Evolutionary conservation across 2,113 vertebrate genomes (phyloP).

Genomic region (Kryptolebias marmoratus): DNA sequence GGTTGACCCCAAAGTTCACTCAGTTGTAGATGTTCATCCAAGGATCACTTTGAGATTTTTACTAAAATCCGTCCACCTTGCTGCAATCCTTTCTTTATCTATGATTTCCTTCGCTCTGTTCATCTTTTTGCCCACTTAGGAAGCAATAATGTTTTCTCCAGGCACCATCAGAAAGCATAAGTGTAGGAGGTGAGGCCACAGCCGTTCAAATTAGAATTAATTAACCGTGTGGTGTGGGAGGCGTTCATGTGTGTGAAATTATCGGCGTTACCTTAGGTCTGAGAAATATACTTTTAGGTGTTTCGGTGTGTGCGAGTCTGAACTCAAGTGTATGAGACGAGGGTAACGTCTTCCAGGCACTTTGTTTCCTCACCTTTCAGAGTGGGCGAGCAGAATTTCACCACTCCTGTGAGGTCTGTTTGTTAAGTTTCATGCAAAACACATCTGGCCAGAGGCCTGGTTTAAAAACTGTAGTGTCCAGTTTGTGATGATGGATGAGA

Average conservation of each 20-base stretch:
- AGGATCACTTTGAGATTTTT: too few species aligned
- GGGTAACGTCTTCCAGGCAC: constrained; percentile 16
- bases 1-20: too few species aligned
- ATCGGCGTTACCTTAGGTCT: constrained; percentile 19
- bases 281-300: constrained; percentile 13
- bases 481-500: neutral
- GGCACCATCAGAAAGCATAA: constrained; percentile 52
- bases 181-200: constrained; percentile 74
- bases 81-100: constrained; percentile 10
- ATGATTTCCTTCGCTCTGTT: constrained; percentile 14
- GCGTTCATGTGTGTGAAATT: constrained; percentile 44
- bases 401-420: neutral
- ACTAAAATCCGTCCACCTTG: neutral
- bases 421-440: neutral
- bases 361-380: constrained; percentile 20
- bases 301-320: neutral
- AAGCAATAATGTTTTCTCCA: constrained; percentile 43
- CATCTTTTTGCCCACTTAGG: constrained; percentile 9
- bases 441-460: constrained; percentile 24
- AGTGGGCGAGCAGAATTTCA: constrained; percentile 21
- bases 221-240: constrained; percentile 70
- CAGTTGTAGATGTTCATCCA: too few species aligned
- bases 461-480: constrained; percentile 15
- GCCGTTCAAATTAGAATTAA: constrained; percentile 74
- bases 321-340: neutral